Evolutionary conservation across 35 echinoderm and acorn worm species (phyloP).

Genomic region (Heliocidaris erythrogramma): DNA sequence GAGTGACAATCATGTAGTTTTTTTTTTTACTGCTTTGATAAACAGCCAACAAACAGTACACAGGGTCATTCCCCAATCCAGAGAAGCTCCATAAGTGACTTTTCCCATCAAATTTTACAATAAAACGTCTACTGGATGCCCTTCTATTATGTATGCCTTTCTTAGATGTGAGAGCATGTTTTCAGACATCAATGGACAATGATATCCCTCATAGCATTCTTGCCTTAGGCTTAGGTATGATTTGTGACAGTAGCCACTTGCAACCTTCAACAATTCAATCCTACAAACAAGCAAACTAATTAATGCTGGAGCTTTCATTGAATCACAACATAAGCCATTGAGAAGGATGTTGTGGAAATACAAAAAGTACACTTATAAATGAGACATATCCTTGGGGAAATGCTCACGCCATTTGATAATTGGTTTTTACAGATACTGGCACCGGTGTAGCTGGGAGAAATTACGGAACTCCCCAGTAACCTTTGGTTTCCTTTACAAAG

Average conservation of each 20-base stretch:
- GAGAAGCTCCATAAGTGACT: not conserved
- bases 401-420: not conserved
- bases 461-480: not conserved
- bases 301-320: not conserved
- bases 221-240: not conserved
- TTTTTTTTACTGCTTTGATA: not conserved
- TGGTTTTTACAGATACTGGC: not conserved
- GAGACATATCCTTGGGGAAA: not conserved
- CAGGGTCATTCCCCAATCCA: not conserved
- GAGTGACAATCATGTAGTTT: not conserved
- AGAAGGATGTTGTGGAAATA: not conserved
- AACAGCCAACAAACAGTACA: not conserved
- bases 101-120: not conserved
- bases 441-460: not conserved
- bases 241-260: not conserved
- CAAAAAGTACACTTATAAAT: not conserved
- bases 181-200: not conserved
- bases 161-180: not conserved
- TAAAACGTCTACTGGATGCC: not conserved
- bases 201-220: not conserved
- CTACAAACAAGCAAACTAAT: not conserved
- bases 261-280: not conserved
- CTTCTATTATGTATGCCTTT: not conserved
- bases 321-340: not conserved
- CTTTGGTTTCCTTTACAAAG: not conserved